Conservation (phyloP, 30 jellyfish, hydroid and myxozoan genomes). For the Cassiopea andromeda region DNA sequence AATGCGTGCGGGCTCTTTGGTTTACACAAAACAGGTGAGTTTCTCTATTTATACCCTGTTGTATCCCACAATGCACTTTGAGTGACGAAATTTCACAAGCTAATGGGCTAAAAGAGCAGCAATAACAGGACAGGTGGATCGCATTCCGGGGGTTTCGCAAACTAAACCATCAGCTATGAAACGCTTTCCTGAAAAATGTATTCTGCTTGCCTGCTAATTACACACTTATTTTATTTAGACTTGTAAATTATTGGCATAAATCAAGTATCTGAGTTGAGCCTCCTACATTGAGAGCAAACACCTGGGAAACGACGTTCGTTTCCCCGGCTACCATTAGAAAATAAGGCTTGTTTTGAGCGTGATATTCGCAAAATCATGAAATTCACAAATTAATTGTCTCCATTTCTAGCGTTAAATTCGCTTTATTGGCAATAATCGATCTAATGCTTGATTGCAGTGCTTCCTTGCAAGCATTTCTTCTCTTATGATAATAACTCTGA, state of each 20-base stretch:
- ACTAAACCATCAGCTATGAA: background rate
- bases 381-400: too few relatives aligned
- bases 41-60: slow-evolving; percentile 19
- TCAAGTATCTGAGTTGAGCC: background rate
- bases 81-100: background rate
- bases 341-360: too few relatives aligned
- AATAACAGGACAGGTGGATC: slow-evolving; percentile 21
- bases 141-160: slow-evolving; percentile 20
- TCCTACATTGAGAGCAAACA: background rate
- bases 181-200: background rate
- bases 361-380: too few relatives aligned
- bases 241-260: background rate
- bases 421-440: too few relatives aligned
- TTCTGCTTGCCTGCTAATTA: background rate
- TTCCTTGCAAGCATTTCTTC: too few relatives aligned
- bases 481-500: too few relatives aligned
- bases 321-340: background rate
- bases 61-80: slow-evolving; percentile 42
- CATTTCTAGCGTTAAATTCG: too few relatives aligned
- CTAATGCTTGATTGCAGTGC: too few relatives aligned
- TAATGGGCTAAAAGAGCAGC: slow-evolving; percentile 47
- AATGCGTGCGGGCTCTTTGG: too few relatives aligned
- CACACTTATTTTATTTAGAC: background rate
- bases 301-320: background rate
- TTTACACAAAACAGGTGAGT: too few relatives aligned